phyloP scores from a whole-genome alignment of 1,140 invertebrate species.

The Melitaea cinxia region DNA sequence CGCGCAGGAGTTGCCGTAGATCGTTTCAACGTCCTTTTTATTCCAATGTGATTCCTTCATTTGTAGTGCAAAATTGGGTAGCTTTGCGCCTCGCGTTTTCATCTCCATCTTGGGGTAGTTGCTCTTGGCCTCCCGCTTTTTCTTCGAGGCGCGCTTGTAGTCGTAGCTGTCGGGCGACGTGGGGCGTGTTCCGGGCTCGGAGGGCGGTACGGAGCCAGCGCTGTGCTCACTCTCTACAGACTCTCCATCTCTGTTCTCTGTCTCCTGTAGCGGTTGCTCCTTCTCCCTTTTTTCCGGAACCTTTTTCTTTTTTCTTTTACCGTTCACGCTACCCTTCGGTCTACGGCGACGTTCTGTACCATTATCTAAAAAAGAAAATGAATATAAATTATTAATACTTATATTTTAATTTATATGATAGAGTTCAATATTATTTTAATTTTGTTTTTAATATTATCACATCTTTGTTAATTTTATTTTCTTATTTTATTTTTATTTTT shows the following conservation, averaged over 20 bases:
- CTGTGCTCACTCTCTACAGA: conserved; percentile 73
- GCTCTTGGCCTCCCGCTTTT: conserved; percentile 62
- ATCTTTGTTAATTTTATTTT: background rate
- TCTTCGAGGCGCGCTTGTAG: conserved; percentile 72
- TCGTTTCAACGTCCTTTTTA: conserved; percentile 77
- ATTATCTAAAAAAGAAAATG: conserved; percentile 62
- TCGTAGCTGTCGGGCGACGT: conserved; percentile 79
- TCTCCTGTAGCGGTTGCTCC: conserved; percentile 77
- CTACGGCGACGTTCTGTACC: conserved; percentile 80
- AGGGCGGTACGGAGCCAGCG: conserved; percentile 69
- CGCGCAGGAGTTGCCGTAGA: conserved; percentile 72
- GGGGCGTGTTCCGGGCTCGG: conserved; percentile 67
- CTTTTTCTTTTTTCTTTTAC: conserved; percentile 79
- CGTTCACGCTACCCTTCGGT: conserved; percentile 82
- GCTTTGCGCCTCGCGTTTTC: conserved; percentile 84
- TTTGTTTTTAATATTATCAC: too few relatives aligned
- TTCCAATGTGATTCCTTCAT: conserved; percentile 80
- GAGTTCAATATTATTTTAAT: too few relatives aligned
- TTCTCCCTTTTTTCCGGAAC: conserved; percentile 71
- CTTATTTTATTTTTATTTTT: background rate
- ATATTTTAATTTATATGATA: too few relatives aligned
- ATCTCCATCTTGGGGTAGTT: conserved; percentile 78
- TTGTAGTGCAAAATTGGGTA: conserved; percentile 83
- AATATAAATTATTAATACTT: too few relatives aligned
- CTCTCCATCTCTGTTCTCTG: conserved; percentile 72